These are phyloP conservation scores for Yponomeuta plumbellus DNA, from an alignment of 2,888 invertebrate species.

Conservation along the genomic window DNA sequence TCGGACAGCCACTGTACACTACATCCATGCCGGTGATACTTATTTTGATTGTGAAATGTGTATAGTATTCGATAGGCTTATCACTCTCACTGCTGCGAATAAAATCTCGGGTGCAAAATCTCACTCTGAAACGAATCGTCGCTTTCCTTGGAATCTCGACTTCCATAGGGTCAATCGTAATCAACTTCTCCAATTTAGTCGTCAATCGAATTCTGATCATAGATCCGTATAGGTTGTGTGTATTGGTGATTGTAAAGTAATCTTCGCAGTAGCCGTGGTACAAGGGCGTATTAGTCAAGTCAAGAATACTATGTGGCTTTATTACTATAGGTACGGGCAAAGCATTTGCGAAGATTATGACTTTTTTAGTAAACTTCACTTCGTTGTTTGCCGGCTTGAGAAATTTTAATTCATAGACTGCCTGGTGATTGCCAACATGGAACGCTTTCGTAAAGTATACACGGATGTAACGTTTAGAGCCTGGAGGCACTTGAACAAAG, in stretches of 20 bases:
- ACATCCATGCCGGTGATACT: slow-evolving; percentile 37
- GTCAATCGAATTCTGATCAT: slow-evolving; percentile 47
- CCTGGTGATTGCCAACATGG: slow-evolving; percentile 51
- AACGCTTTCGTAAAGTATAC: slow-evolving; percentile 50
- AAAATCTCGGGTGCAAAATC: slow-evolving; percentile 38
- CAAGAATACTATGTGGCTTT: slow-evolving; percentile 46
- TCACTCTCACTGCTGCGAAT: slow-evolving; percentile 12
- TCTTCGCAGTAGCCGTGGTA: slow-evolving; percentile 48
- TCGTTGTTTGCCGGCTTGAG: slow-evolving; percentile 35
- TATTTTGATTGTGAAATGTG: slow-evolving; percentile 56
- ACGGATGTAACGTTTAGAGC: slow-evolving; percentile 34
- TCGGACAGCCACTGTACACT: slow-evolving; percentile 41
- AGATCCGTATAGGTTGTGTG: slow-evolving; percentile 40
- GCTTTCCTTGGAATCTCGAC: slow-evolving; percentile 34
- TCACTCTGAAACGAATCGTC: slow-evolving; percentile 37
- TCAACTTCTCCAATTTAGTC: slow-evolving; percentile 48
- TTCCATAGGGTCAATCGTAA: slow-evolving; percentile 46
- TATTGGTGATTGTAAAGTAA: slow-evolving; percentile 43
- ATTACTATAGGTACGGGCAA: slow-evolving; percentile 52
- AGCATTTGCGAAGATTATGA: slow-evolving; percentile 50
- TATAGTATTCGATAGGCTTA: slow-evolving; percentile 35
- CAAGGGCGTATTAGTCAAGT: slow-evolving; percentile 47
- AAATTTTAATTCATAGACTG: slow-evolving; percentile 47
- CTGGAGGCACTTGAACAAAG: slow-evolving; percentile 36
- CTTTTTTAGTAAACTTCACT: slow-evolving; percentile 36